Conservation (phyloP, 2,113 vertebrate genomes). For the Brachyistius frenatus region DNA sequence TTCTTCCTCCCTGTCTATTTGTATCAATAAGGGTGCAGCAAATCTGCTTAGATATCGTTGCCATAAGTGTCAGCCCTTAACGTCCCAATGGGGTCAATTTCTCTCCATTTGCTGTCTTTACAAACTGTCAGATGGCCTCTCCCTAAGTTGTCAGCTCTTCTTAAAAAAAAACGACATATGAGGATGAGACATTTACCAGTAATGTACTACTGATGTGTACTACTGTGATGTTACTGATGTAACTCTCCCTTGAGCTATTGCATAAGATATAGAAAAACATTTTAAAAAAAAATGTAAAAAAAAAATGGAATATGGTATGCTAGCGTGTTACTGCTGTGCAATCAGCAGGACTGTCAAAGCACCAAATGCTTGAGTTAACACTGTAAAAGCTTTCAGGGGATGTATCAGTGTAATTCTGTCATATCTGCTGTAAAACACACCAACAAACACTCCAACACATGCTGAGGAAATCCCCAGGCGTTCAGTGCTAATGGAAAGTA, state of each 20-base stretch:
- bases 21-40: constrained; percentile 11
- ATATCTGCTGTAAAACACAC: constrained; percentile 24
- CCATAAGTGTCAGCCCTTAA: constrained; percentile 19
- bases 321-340: neutral
- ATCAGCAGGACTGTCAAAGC: constrained; percentile 1
- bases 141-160: neutral
- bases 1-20: constrained; percentile 3
- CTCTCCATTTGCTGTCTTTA: constrained; percentile 20
- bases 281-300: no score
- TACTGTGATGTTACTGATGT: constrained; percentile 1
- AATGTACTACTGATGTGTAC: neutral
- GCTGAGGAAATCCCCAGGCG: constrained; percentile 17
- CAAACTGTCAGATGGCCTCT: constrained; percentile 14
- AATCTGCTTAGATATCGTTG: constrained; percentile 4
- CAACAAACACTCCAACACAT: constrained; percentile 18
- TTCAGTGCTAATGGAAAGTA: constrained; percentile 30
- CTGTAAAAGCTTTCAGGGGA: constrained; percentile 2
- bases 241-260: neutral
- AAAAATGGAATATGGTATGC: neutral
- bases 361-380: constrained; percentile 13
- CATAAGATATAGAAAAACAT: neutral
- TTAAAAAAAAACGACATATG: constrained; percentile 29
- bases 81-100: constrained; percentile 35
- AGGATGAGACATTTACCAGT: constrained; percentile 8
- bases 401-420: constrained; percentile 10